Base-by-base conservation (phyloP, 92 coral and sea anemone genomes). In the Pocillopora grandis region DNA sequence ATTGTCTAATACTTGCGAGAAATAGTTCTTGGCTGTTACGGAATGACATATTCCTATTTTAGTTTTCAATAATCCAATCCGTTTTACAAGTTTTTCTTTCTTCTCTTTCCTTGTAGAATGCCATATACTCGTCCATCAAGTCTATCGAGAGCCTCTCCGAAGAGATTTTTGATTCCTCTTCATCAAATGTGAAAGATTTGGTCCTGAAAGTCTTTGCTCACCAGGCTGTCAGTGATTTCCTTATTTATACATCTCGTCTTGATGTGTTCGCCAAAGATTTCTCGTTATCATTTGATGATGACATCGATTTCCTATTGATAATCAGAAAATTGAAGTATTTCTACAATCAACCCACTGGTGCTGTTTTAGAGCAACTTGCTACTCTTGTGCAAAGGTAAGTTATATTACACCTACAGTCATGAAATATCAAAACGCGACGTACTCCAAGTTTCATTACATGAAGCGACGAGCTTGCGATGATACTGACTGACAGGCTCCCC, bases 321-420 rank as follows among this genome's bases (percentile, higher is more conserved):
- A 86, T 86, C 75, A 91, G 89, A 37, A 81, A 91, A 66, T 76
- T 91, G 67, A 91, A 91, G 79, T 91, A 84, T 62, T 88, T 84
- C 75, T 88, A 77, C 68, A 76, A 88, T 66, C 81, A 78, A 42
- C 89, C 92, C 65, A 77, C 85, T 16, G 61, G 66, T 1, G 92
- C 86, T 0, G 89, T 89, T 2, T 14, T 85, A 8, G 89, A 89
- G 52, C 89, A 78, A 68, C 69, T 89, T 20, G 77, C 84, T 1
- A 63, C 36, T 18, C 85, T 88, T 20, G 87, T 85, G 2, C 68
- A 84, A 57, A 80, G 87, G 91, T 88, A 74, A 36, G n/a, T 9
- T 2, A 5, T 2, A 4, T 42, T 42, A 42, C 49, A 42, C 4
- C 49, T 42, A 42, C 49, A 42, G 49, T 42, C 49, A 7, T 1